Conservation (phyloP, 1,140 invertebrate species). For the Druon quercuslanigerum region DNA sequence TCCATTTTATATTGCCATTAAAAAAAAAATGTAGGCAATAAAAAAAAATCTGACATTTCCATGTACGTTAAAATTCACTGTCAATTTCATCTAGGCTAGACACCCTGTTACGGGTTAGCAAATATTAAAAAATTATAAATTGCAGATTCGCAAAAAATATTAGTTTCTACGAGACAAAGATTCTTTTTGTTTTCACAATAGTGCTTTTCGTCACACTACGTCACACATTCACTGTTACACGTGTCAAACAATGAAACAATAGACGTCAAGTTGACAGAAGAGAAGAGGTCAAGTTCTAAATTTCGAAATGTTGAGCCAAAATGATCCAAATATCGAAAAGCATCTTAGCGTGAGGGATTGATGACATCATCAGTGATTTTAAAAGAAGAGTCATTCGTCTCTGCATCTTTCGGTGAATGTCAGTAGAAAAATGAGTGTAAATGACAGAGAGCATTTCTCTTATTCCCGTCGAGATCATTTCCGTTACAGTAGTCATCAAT, state of each 20-base stretch:
- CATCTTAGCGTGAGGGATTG: neutral
- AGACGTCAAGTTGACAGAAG: conserved; percentile 22
- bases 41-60: no score
- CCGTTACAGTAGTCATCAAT: neutral
- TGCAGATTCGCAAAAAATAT: no score
- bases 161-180: no score
- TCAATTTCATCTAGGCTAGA: no score
- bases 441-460: neutral
- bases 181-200: conserved; percentile 26
- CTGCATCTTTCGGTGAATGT: neutral
- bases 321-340: neutral
- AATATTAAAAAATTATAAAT: no score
- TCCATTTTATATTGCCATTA: no score
- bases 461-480: neutral
- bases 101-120: no score
- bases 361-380: conserved; percentile 13
- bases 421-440: neutral
- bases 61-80: no score
- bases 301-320: conserved; percentile 8
- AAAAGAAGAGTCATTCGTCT: conserved; percentile 13
- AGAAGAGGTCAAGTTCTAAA: conserved; percentile 9
- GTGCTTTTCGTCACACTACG: neutral
- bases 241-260: conserved; percentile 25
- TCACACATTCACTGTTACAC: conserved; percentile 17
- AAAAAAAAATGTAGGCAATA: no score